Conservation (phyloP, 2,797 vertebrate species). For the Spheniscus humboldti region DNA sequence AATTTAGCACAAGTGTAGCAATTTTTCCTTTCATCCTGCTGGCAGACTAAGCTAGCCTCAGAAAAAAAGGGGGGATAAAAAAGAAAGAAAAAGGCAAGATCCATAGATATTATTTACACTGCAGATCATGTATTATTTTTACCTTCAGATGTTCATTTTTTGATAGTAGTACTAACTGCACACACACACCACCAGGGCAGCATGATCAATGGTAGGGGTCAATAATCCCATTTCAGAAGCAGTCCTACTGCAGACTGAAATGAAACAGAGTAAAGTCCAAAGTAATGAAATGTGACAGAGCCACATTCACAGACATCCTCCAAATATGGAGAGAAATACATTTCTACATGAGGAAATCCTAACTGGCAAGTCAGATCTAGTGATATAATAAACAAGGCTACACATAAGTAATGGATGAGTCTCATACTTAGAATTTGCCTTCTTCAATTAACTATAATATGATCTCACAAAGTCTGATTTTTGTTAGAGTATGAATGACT, state of each 20-base stretch:
- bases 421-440: slow-evolving; percentile 46
- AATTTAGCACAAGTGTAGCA: slow-evolving; percentile 71
- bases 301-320: slow-evolving; percentile 8
- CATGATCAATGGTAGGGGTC: slow-evolving; percentile 60
- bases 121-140: slow-evolving; percentile 61
- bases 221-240: slow-evolving; percentile 64
- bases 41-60: slow-evolving; percentile 52
- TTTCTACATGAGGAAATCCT: slow-evolving; percentile 24
- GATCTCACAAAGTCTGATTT: slow-evolving; percentile 54
- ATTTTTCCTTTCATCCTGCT: slow-evolving; percentile 71
- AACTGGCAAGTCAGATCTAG: slow-evolving; percentile 64
- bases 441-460: slow-evolving; percentile 67
- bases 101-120: slow-evolving; percentile 61
- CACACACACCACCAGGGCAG: background rate
- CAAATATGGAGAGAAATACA: slow-evolving; percentile 12
- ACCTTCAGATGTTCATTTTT: slow-evolving; percentile 51
- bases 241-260: slow-evolving; percentile 52
- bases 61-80: background rate
- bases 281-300: slow-evolving; percentile 64
- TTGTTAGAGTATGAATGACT: slow-evolving; percentile 52
- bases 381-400: slow-evolving; percentile 29
- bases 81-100: background rate
- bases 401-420: slow-evolving; percentile 56
- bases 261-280: slow-evolving; percentile 46
- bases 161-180: slow-evolving; percentile 36